Conservation (phyloP, 1,140 invertebrate genomes). For the Bombus haemorrhoidalis region DNA sequence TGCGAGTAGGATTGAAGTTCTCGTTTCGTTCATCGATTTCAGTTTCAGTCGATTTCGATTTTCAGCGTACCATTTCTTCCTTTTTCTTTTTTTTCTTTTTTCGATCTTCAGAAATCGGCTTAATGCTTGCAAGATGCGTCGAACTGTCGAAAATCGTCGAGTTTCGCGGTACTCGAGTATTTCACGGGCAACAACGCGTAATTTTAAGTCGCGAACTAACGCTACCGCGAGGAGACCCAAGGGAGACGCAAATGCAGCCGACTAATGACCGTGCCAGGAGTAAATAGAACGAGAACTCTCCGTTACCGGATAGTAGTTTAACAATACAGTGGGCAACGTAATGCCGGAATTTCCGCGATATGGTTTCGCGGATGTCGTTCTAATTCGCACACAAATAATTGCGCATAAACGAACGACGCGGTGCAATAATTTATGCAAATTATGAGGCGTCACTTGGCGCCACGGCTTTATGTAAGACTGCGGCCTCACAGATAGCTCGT, state of each 20-base stretch:
- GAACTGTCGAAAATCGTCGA: neutral
- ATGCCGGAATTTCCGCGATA: slow-evolving; percentile 32
- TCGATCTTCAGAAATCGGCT: neutral
- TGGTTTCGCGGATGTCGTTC: slow-evolving; percentile 6
- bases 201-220: slow-evolving; percentile 31
- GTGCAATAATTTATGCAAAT: slow-evolving; percentile 43
- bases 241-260: slow-evolving; percentile 21
- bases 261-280: slow-evolving; percentile 47
- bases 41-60: neutral
- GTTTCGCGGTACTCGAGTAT: neutral
- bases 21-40: neutral
- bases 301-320: slow-evolving; percentile 34
- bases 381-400: slow-evolving; percentile 42
- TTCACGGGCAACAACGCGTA: neutral
- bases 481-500: neutral
- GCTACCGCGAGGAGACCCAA: slow-evolving; percentile 8
- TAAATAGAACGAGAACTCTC: slow-evolving; percentile 49
- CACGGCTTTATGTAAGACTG: neutral
- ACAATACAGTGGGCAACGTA: slow-evolving; percentile 43
- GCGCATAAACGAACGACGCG: slow-evolving; percentile 27
- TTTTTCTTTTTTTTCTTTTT: no score
- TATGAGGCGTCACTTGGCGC: slow-evolving; percentile 2
- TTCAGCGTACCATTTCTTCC: no score
- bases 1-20: neutral
- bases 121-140: neutral